Conservation (phyloP, 2,888 invertebrate species). For the Melangyna quadrimaculata region DNA sequence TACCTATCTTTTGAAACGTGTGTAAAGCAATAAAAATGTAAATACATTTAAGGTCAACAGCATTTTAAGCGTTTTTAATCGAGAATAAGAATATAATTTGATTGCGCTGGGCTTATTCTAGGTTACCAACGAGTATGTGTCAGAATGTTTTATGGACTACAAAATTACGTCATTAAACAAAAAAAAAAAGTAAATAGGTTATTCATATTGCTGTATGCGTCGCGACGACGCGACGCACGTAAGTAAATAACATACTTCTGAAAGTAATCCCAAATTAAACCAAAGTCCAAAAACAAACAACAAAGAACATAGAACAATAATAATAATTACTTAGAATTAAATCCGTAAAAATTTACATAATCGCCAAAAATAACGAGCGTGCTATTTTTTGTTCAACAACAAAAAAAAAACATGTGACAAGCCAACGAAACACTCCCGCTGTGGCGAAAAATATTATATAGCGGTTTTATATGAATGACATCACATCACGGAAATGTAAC, state of each 20-base stretch:
- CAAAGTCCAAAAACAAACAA: neutral
- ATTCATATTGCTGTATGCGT: neutral
- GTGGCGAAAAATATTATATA: neutral
- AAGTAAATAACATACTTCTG: neutral
- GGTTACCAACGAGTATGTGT: conserved; percentile 22
- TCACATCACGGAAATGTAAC: conserved; percentile 42
- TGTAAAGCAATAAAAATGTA: conserved; percentile 38
- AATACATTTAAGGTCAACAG: conserved; percentile 55
- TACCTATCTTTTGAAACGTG: conserved; percentile 16
- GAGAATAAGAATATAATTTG: neutral
- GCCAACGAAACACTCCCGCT: conserved; percentile 2
- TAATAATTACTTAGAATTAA: neutral
- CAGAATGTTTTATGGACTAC: neutral
- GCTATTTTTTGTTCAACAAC: neutral
- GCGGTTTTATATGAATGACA: conserved; percentile 34
- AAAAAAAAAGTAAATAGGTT: neutral
- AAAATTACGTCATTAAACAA: conserved; percentile 6
- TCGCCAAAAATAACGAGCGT: conserved; percentile 29
- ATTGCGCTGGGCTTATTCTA: neutral
- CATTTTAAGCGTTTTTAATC: conserved; percentile 37
- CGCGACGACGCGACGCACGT: neutral
- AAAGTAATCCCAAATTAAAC: neutral
- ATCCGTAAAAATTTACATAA: conserved; percentile 37
- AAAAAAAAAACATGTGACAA: neutral
- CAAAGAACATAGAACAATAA: neutral